Conservation (phyloP, 2,797 vertebrate genomes). For the Pagetopsis macropterus region DNA sequence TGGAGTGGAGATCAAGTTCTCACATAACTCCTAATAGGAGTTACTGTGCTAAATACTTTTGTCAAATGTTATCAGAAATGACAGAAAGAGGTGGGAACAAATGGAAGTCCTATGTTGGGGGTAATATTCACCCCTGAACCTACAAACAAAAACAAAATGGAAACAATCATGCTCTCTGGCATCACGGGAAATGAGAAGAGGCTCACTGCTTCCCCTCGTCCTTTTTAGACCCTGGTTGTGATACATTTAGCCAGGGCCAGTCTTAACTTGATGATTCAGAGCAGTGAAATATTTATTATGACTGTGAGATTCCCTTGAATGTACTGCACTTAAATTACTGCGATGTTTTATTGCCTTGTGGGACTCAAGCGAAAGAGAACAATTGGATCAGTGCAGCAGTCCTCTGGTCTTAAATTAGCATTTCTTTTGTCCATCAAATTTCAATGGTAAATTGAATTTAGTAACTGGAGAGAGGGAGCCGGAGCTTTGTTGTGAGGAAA, state of each 20-base stretch:
- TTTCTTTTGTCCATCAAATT: conserved; percentile 86
- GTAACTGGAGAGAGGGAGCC: conserved; percentile 73
- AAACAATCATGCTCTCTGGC: conserved; percentile 80
- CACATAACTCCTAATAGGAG: conserved; percentile 42
- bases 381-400: conserved; percentile 82
- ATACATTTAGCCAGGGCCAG: conserved; percentile 68
- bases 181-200: conserved; percentile 68
- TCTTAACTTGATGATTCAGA: conserved; percentile 81
- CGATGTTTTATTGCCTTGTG: conserved; percentile 84
- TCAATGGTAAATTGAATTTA: conserved; percentile 85
- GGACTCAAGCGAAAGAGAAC: conserved; percentile 81
- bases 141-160: conserved; percentile 68
- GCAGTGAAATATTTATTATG: conserved; percentile 85
- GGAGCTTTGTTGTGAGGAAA: conserved; percentile 77
- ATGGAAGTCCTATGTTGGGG: conserved; percentile 49
- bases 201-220: conserved; percentile 67
- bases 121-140: conserved; percentile 36
- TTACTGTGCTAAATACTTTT: conserved; percentile 45
- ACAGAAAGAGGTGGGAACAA: conserved; percentile 48
- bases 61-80: conserved; percentile 46
- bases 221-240: conserved; percentile 68
- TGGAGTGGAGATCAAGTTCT: conserved; percentile 53
- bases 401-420: conserved; percentile 83
- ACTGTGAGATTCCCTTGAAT: conserved; percentile 87
- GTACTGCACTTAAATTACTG: conserved; percentile 87